These are phyloP conservation scores for Cyprinella venusta DNA, from an alignment of 2,797 vertebrate genomes.

Conservation along the genomic window DNA sequence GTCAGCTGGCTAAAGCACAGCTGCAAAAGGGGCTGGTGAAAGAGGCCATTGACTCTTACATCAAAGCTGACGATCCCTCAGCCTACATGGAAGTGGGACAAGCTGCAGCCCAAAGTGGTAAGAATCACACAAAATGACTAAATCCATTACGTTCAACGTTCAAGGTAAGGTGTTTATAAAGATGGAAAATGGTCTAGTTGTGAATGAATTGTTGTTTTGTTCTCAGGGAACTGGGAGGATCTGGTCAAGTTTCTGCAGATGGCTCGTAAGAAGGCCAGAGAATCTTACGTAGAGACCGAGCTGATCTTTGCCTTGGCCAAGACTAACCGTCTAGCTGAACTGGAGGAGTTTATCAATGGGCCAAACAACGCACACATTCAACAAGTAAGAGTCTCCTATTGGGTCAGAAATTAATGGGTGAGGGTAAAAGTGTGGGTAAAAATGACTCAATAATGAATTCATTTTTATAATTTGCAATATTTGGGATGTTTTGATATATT, in stretches of 20 bases:
- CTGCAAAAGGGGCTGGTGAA: slow-evolving; percentile 97
- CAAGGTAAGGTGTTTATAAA: not conserved
- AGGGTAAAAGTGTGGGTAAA: not conserved
- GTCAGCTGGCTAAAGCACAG: slow-evolving; percentile 97
- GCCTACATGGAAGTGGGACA: slow-evolving; percentile 99
- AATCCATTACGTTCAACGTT: not conserved
- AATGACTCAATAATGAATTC: not conserved
- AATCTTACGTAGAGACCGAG: slow-evolving; percentile 92
- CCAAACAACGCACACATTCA: slow-evolving; percentile 99
- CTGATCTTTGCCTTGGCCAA: slow-evolving; percentile 95
- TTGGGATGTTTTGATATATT: not conserved
- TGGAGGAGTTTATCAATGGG: slow-evolving; percentile 98
- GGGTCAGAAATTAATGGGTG: not conserved
- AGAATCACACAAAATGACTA: slow-evolving; percentile 41
- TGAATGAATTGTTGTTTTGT: slow-evolving; percentile 40
- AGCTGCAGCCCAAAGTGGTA: slow-evolving; percentile 95
- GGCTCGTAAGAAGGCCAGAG: slow-evolving; percentile 91
- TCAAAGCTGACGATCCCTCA: slow-evolving; percentile 98
- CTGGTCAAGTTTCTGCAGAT: slow-evolving; percentile 95
- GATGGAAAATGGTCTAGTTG: not conserved
- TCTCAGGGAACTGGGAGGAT: slow-evolving; percentile 91
- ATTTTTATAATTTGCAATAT: not conserved
- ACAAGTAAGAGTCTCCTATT: slow-evolving; percentile 79
- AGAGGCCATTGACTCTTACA: slow-evolving; percentile 98
- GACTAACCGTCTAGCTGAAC: slow-evolving; percentile 91